A percentile compares a stretch with the other conserved stretches of the same genome.
Conservation (phyloP, 1,140 invertebrate species). For the Aphelenchoides besseyi region DNA sequence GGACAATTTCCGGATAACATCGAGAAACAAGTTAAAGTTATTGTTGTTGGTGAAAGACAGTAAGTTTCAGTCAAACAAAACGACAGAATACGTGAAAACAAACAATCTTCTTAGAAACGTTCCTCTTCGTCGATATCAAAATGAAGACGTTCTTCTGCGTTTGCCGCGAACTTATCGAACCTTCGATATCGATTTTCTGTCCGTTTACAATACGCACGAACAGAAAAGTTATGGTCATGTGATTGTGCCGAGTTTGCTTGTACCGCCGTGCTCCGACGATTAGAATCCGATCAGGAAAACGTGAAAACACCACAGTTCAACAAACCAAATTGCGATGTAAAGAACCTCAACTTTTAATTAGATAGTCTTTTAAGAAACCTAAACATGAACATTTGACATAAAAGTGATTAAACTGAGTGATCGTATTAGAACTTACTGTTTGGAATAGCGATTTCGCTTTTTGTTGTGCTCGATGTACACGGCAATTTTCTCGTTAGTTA, state of each 20-base stretch:
- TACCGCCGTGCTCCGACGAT: constrained; percentile 53
- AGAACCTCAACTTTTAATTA: too few species aligned
- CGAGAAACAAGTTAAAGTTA: constrained; percentile 52
- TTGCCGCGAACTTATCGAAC: constrained; percentile 48
- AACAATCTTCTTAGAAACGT: constrained; percentile 35
- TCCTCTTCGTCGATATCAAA: constrained; percentile 42
- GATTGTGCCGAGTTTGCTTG: constrained; percentile 48
- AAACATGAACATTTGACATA: too few species aligned
- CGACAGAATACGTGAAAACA: neutral
- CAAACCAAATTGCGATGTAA: too few species aligned
- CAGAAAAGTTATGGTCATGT: constrained; percentile 51
- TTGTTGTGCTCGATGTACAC: constrained; percentile 36
- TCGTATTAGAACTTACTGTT: too few species aligned
- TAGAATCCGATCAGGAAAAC: too few species aligned
- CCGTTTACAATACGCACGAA: constrained; percentile 54
- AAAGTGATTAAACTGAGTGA: too few species aligned
- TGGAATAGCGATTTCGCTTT: too few species aligned
- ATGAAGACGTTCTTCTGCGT: constrained; percentile 53
- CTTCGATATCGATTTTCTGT: constrained; percentile 57
- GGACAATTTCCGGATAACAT: constrained; percentile 54
- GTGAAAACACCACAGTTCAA: too few species aligned
- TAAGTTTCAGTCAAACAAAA: constrained; percentile 30
- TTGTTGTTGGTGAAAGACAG: constrained; percentile 42
- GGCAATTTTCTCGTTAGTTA: constrained; percentile 35
- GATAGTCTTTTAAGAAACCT: too few species aligned